These are phyloP conservation scores for Turdus rufiventris DNA, from an alignment of 2,113 vertebrate species.

Conservation along the genomic window DNA sequence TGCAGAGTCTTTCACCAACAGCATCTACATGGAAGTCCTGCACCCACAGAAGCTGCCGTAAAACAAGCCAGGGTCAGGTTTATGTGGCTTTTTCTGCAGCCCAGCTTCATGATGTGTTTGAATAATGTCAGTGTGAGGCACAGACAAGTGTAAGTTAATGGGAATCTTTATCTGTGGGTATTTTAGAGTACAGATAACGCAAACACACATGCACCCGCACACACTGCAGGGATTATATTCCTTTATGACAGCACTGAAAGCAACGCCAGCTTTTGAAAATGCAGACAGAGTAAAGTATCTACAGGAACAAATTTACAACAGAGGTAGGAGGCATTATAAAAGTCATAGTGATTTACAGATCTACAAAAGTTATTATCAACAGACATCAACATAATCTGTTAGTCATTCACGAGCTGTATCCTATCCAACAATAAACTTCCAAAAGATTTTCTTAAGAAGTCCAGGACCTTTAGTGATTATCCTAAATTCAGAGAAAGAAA, in stretches of 20 bases:
- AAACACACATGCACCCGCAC: not conserved
- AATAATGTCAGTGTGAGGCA: not conserved
- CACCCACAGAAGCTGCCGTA: not conserved
- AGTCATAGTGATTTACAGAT: conserved; percentile 6
- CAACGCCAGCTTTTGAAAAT: not conserved
- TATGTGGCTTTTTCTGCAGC: not conserved
- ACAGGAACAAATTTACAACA: not conserved
- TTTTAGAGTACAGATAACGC: not conserved
- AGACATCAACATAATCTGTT: not conserved
- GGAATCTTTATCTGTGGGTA: not conserved
- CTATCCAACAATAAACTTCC: not conserved
- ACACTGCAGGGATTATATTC: not conserved
- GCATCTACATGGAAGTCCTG: not conserved
- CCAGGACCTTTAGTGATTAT: not conserved
- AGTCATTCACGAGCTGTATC: not conserved
- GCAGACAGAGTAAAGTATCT: not conserved
- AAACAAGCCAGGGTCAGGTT: not conserved
- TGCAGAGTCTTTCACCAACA: not conserved
- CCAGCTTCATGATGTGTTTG: not conserved
- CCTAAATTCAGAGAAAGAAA: not conserved
- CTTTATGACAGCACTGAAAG: not conserved
- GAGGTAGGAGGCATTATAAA: not conserved
- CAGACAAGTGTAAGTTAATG: not conserved
- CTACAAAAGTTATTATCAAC: not conserved
- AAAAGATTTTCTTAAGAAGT: not conserved